These are phyloP conservation scores for Hydraecia micacea DNA, from an alignment of 2,888 invertebrate genomes.

Conservation along the genomic window DNA sequence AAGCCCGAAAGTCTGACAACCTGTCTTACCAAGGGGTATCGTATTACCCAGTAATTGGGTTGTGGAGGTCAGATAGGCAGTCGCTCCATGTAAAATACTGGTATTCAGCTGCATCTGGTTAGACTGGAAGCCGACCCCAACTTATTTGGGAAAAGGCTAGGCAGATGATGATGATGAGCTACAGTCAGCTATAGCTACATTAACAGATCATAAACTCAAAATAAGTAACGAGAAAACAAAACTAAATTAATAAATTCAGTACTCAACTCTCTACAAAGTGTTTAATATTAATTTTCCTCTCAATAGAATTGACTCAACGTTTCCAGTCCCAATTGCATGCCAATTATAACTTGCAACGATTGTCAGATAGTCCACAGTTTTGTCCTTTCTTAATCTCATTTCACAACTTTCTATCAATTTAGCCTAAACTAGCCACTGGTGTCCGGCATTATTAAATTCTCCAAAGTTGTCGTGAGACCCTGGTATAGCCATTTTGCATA, in stretches of 20 bases:
- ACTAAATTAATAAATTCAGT: background rate
- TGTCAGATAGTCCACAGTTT: conserved; percentile 11
- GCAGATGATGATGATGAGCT: too few relatives aligned
- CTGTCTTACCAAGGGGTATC: too few relatives aligned
- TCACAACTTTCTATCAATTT: conserved; percentile 49
- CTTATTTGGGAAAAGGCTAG: too few relatives aligned
- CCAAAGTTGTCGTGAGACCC: conserved; percentile 42
- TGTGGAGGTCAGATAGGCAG: too few relatives aligned
- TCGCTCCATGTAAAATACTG: too few relatives aligned
- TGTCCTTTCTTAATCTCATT: conserved; percentile 34
- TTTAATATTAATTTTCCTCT: background rate
- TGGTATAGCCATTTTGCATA: conserved; percentile 65
- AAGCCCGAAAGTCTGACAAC: too few relatives aligned
- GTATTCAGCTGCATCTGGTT: too few relatives aligned
- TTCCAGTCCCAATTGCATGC: conserved; percentile 11
- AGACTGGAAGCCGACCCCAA: too few relatives aligned
- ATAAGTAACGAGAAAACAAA: background rate
- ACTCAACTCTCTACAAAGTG: background rate
- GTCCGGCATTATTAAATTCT: conserved; percentile 58
- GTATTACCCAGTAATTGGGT: too few relatives aligned
- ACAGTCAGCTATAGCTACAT: background rate
- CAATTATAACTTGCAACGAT: conserved; percentile 40
- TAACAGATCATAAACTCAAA: background rate
- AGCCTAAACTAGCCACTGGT: conserved; percentile 42
- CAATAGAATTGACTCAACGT: background rate